phyloP scores from a whole-genome alignment of 2,888 invertebrate genomes.

The Cantharis rufa region DNA sequence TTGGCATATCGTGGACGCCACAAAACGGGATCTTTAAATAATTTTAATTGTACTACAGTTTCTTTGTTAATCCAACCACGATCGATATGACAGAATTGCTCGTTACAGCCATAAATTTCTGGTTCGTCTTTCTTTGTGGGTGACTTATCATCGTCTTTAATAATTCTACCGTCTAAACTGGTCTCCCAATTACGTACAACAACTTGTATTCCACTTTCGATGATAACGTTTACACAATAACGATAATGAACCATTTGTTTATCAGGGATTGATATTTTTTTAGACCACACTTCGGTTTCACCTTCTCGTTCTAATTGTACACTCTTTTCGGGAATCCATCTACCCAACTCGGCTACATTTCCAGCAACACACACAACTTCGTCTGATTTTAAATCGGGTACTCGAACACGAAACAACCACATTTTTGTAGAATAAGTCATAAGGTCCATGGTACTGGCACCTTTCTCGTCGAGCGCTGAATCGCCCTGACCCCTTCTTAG shows the following conservation, averaged over 20 bases:
- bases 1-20: conserved; percentile 74
- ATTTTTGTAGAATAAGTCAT: conserved; percentile 39
- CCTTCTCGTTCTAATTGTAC: conserved; percentile 60
- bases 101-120: conserved; percentile 71
- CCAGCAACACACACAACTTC: conserved; percentile 76
- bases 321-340: conserved; percentile 69
- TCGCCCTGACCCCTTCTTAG: conserved; percentile 1
- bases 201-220: conserved; percentile 63
- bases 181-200: conserved; percentile 83
- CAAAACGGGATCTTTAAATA: conserved; percentile 77
- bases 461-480: background rate
- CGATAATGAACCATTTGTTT: conserved; percentile 72
- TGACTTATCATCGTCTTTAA: conserved; percentile 51
- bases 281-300: conserved; percentile 65
- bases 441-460: background rate
- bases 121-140: conserved; percentile 47
- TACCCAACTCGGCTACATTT: conserved; percentile 68
- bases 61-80: conserved; percentile 86
- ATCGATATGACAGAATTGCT: conserved; percentile 64
- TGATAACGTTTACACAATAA: conserved; percentile 73
- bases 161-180: conserved; percentile 67
- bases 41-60: conserved; percentile 82
- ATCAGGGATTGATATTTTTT: conserved; percentile 67
- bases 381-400: conserved; percentile 59
- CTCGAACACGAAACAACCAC: conserved; percentile 62